A percentile compares a stretch with the other conserved stretches of the same genome.
phyloP scores from a whole-genome alignment of 2,888 invertebrate species.

The Drosophila ustulata region DNA sequence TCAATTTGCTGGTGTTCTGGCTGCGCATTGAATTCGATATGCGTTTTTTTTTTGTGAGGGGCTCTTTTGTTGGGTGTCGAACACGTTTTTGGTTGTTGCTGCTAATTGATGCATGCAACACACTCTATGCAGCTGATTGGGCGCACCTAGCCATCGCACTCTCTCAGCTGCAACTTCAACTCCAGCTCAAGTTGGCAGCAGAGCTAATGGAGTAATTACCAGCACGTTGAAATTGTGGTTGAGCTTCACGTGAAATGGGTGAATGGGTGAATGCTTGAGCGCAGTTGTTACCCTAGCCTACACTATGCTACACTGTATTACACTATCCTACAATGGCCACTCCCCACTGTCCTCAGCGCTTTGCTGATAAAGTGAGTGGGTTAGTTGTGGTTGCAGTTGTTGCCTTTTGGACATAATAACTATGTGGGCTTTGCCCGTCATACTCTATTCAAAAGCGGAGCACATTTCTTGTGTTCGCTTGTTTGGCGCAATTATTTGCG shows the following conservation, averaged over 20 bases:
- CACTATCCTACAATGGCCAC: neutral
- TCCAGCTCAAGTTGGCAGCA: constrained; percentile 15
- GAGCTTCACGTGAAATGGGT: constrained; percentile 64
- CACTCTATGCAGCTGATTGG: constrained; percentile 22
- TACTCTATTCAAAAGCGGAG: neutral
- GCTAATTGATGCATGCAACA: constrained; percentile 63
- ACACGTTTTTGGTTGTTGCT: constrained; percentile 40
- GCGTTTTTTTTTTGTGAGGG: constrained; percentile 15
- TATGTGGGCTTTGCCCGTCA: constrained; percentile 12
- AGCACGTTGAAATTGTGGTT: constrained; percentile 45
- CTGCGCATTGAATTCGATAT: constrained; percentile 70
- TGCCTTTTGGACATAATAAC: constrained; percentile 13
- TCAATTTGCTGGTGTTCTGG: constrained; percentile 22
- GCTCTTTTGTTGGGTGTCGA: constrained; percentile 26
- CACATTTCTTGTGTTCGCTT: neutral
- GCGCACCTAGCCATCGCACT: constrained; percentile 24
- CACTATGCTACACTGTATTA: neutral
- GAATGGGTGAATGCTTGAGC: constrained; percentile 59
- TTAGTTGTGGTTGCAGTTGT: constrained; percentile 20
- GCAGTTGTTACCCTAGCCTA: neutral
- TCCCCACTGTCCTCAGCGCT: neutral
- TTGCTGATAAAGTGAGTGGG: constrained; percentile 47
- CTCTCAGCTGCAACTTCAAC: neutral
- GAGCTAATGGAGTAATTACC: constrained; percentile 74
- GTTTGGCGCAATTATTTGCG: neutral